Evolutionary conservation across 2,797 vertebrate genomes (phyloP).

Genomic region (Lepidocolaptes lacrymiger): DNA sequence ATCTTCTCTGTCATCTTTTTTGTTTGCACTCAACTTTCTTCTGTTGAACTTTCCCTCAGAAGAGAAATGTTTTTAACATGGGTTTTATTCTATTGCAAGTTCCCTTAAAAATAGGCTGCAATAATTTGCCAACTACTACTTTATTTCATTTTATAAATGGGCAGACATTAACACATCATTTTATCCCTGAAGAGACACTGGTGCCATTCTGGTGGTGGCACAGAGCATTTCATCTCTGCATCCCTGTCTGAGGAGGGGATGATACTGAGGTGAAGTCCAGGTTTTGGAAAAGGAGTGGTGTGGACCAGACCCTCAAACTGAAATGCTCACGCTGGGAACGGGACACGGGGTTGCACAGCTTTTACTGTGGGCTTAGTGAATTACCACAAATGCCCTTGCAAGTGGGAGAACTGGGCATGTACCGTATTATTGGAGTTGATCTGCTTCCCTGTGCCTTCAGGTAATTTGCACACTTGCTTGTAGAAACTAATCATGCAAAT

Average conservation of each 20-base stretch:
- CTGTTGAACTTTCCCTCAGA: neutral
- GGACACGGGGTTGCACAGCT: neutral
- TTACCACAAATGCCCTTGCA: neutral
- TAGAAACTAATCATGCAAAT: neutral
- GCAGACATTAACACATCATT: neutral
- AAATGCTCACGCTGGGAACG: fast-evolving
- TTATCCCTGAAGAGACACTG: neutral
- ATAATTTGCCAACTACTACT: neutral
- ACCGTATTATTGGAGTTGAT: neutral
- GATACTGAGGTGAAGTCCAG: neutral
- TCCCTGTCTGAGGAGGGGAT: neutral
- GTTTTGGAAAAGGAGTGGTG: neutral
- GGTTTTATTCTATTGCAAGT: neutral
- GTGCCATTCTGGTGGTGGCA: neutral
- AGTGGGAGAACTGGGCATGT: neutral
- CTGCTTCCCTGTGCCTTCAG: neutral
- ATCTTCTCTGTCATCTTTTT: neutral
- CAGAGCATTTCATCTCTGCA: neutral
- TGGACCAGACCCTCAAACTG: neutral
- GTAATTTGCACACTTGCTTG: neutral
- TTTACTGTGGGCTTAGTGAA: neutral
- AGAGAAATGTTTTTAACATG: neutral
- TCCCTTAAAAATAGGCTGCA: neutral
- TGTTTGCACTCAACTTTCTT: neutral
- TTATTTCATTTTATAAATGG: neutral